phyloP scores from a whole-genome alignment of 2,888 invertebrate genomes.

The Dynastes grantii region DNA sequence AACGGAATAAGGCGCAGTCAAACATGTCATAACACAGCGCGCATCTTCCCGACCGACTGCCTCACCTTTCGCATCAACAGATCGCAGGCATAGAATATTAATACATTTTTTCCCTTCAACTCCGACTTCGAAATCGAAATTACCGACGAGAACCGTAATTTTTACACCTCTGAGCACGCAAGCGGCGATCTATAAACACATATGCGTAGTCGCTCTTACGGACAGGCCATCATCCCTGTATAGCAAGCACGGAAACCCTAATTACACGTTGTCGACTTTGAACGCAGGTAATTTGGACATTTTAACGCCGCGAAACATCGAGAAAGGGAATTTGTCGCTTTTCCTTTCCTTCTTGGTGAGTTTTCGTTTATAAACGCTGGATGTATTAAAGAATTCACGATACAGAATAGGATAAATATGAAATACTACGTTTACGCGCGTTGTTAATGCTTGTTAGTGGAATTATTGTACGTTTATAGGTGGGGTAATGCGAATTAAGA shows the following conservation, averaged over 20 bases:
- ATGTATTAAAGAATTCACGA: too few relatives aligned
- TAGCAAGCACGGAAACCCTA: slow-evolving; percentile 65
- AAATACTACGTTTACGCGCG: too few relatives aligned
- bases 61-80: slow-evolving; percentile 18
- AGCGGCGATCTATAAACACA: slow-evolving; percentile 58
- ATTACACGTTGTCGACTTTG: slow-evolving; percentile 68
- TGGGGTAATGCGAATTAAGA: too few relatives aligned
- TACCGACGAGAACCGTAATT: slow-evolving; percentile 59
- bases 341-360: background rate
- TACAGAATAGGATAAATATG: too few relatives aligned
- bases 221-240: slow-evolving; percentile 56
- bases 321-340: background rate
- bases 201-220: slow-evolving; percentile 47
- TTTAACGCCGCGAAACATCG: slow-evolving; percentile 65
- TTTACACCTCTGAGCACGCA: slow-evolving; percentile 67
- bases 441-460: too few relatives aligned
- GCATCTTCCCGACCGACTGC: background rate
- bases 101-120: slow-evolving; percentile 35
- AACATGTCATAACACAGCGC: slow-evolving; percentile 41
- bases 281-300: slow-evolving; percentile 69
- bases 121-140: slow-evolving; percentile 44
- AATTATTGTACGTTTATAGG: too few relatives aligned
- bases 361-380: too few relatives aligned
- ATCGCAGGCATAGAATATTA: slow-evolving; percentile 37
- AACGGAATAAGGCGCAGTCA: background rate